These are phyloP conservation scores for Meloidogyne floridensis DNA, from an alignment of 1,140 invertebrate genomes.

Conservation along the genomic window DNA sequence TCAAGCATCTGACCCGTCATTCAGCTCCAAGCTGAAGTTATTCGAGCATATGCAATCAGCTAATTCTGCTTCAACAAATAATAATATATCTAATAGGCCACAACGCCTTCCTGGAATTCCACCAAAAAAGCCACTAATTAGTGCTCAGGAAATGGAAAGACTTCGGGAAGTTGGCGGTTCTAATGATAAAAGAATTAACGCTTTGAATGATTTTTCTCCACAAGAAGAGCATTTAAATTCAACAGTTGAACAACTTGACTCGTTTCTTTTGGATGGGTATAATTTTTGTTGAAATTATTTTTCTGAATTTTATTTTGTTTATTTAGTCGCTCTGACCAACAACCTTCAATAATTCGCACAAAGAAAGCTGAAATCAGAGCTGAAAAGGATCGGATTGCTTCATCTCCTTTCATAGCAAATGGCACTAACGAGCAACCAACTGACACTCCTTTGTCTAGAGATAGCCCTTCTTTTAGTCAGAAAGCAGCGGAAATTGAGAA, in stretches of 20 bases:
- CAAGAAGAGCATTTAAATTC: neutral
- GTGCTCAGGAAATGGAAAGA: constrained; percentile 39
- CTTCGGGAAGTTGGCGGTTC: constrained; percentile 22
- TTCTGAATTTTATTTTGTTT: neutral
- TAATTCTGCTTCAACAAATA: neutral
- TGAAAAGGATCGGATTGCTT: constrained; percentile 21
- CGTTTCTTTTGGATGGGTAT: neutral
- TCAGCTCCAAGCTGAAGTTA: constrained; percentile 32
- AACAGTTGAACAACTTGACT: constrained; percentile 13
- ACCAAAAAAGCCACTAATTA: constrained; percentile 41
- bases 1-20: constrained; percentile 16
- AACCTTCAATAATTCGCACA: constrained; percentile 36
- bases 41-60: constrained; percentile 12
- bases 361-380: constrained; percentile 45
- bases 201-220: neutral
- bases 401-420: neutral
- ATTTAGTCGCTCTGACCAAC: constrained; percentile 20
- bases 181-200: neutral
- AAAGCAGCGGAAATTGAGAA: constrained; percentile 45
- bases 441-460: constrained; percentile 13
- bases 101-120: constrained; percentile 27
- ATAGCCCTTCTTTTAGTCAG: constrained; percentile 40
- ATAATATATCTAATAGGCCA: neutral
- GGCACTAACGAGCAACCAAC: neutral
- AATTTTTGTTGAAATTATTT: constrained; percentile 1